Evolutionary conservation across 1,140 invertebrate genomes (phyloP).

Genomic region (Sinella curviseta): DNA sequence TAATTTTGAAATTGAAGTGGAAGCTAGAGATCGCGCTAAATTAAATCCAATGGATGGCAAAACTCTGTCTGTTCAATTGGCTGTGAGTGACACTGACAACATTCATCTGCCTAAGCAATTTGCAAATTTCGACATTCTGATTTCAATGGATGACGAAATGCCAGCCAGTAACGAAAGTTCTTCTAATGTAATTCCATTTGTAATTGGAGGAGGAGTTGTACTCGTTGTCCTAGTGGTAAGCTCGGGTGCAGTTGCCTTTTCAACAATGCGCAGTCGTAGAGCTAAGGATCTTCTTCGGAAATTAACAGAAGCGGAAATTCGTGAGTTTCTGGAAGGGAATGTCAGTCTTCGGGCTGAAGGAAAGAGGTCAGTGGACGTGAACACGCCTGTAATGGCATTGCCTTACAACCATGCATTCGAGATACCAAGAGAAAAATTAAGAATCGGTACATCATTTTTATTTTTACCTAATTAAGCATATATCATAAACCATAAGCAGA

Average conservation of each 20-base stretch:
- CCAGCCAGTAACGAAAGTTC: background rate
- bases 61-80: background rate
- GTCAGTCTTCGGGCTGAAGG: background rate
- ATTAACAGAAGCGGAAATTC: slow-evolving; percentile 34
- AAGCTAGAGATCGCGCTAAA: no score
- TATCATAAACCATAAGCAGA: background rate
- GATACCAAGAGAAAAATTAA: slow-evolving; percentile 27
- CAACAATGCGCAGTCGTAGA: background rate
- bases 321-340: slow-evolving; percentile 29
- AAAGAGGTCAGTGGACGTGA: slow-evolving; percentile 20
- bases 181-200: background rate
- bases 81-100: no score
- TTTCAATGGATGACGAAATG: background rate
- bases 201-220: background rate
- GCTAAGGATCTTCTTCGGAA: slow-evolving; percentile 15
- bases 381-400: slow-evolving; percentile 23
- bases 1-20: background rate
- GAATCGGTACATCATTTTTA: no score
- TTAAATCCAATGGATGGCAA: no score
- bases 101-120: no score
- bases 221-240: background rate
- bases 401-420: slow-evolving; percentile 31
- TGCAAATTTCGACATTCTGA: no score
- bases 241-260: background rate
- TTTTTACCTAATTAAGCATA: background rate